phyloP scores from a whole-genome alignment of 2,113 vertebrate species.

The Athene noctua region DNA sequence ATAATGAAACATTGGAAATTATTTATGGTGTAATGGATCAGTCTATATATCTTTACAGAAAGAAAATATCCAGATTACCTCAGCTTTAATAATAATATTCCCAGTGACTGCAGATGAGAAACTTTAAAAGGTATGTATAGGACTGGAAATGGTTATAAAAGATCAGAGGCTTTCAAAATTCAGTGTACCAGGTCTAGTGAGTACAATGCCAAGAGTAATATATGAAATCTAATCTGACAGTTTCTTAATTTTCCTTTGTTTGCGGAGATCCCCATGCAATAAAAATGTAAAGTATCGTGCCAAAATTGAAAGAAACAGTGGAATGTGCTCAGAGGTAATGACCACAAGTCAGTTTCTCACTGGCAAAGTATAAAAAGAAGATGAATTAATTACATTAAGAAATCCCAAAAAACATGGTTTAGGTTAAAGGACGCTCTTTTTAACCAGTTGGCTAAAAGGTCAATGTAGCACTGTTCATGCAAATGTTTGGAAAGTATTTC shows the following conservation, averaged over 20 bases:
- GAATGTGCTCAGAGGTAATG: neutral
- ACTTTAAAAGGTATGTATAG: neutral
- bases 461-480: constrained; percentile 15
- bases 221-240: constrained; percentile 31
- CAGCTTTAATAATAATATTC: constrained; percentile 5
- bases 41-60: neutral
- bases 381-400: constrained; percentile 2
- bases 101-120: neutral
- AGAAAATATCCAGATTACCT: constrained; percentile 23
- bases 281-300: neutral
- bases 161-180: constrained; percentile 47
- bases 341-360: neutral
- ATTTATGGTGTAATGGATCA: constrained; percentile 19
- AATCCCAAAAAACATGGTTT: constrained; percentile 9
- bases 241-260: constrained; percentile 41
- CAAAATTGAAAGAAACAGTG: constrained; percentile 12
- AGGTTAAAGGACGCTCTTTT: constrained; percentile 26
- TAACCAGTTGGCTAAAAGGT: neutral
- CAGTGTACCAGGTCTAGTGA: neutral
- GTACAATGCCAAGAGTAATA: constrained; percentile 17
- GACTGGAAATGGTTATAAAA: constrained; percentile 46
- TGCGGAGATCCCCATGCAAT: neutral
- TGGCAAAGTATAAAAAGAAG: neutral
- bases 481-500: constrained; percentile 48
- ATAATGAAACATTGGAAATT: neutral